Evolutionary conservation across 2,113 vertebrate genomes (phyloP).

Genomic region (Butorides virescens): DNA sequence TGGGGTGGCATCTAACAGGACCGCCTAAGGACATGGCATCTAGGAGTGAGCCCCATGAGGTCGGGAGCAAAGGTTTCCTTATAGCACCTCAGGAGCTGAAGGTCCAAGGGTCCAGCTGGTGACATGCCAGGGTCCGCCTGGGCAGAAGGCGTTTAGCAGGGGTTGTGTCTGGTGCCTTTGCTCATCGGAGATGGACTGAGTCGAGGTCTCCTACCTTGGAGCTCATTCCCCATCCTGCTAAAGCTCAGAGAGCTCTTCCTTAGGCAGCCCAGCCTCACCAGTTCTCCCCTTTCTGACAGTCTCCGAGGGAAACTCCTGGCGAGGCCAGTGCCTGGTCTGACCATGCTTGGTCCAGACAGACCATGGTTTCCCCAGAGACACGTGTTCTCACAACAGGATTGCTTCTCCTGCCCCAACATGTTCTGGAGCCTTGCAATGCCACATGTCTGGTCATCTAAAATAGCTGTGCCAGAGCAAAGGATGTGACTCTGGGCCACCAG

Average conservation of each 20-base stretch:
- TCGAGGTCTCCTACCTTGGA: not conserved
- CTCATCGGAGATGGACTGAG: not conserved
- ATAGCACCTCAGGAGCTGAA: not conserved
- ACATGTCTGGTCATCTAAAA: not conserved
- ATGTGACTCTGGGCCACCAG: not conserved
- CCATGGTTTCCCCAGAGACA: not conserved
- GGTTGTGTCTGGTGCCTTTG: not conserved
- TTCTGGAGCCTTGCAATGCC: not conserved
- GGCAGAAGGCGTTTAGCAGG: not conserved
- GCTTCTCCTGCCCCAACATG: not conserved
- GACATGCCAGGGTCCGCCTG: not conserved
- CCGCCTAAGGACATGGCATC: not conserved
- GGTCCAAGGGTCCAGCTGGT: not conserved
- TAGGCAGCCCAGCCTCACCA: not conserved
- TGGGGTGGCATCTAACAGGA: not conserved
- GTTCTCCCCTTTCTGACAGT: not conserved
- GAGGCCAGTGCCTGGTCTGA: not conserved
- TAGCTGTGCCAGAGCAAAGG: not conserved
- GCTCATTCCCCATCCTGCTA: not conserved
- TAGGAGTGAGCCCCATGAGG: not conserved
- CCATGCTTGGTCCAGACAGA: not conserved
- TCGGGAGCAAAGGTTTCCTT: not conserved
- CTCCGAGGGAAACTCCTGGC: not conserved
- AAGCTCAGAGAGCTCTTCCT: not conserved
- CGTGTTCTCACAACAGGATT: accelerated